A percentile compares a stretch with the other conserved stretches of the same genome.
Evolutionary conservation across 2,113 vertebrate genomes (phyloP).

Genomic region (Colistium nudipinnis): DNA sequence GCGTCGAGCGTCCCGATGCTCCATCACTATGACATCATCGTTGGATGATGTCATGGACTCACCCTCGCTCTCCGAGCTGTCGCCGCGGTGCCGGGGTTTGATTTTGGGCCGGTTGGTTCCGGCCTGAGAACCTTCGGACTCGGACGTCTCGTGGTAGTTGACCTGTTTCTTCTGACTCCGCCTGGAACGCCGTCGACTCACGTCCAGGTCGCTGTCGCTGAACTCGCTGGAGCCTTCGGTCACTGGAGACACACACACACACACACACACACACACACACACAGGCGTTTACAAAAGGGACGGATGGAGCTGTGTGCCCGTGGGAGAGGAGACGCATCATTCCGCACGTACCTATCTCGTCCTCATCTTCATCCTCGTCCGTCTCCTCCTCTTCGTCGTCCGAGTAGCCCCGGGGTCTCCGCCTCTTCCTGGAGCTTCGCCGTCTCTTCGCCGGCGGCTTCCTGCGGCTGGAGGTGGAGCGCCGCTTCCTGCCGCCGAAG

Average conservation of each 20-base stretch:
- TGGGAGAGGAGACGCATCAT: too few relatives aligned
- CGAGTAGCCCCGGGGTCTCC: slow-evolving; percentile 88
- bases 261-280: too few relatives aligned
- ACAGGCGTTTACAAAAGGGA: too few relatives aligned
- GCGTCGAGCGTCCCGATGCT: too few relatives aligned
- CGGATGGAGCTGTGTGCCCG: too few relatives aligned
- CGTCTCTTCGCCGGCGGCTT: slow-evolving; percentile 13
- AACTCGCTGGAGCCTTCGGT: slow-evolving; percentile 91
- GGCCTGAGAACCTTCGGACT: slow-evolving; percentile 91
- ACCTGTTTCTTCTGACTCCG: slow-evolving; percentile 92
- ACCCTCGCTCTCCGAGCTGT: slow-evolving; percentile 95
- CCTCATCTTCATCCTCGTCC: slow-evolving; percentile 79
- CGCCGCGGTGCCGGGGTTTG: slow-evolving; percentile 82
- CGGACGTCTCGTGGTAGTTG: slow-evolving; percentile 95
- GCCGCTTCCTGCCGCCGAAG: slow-evolving; percentile 76
- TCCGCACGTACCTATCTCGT: slow-evolving; percentile 78
- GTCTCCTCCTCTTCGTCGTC: slow-evolving; percentile 92
- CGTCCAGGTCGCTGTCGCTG: slow-evolving; percentile 93
- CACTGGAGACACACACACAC: slow-evolving; percentile 72
- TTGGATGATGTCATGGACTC: slow-evolving; percentile 56
- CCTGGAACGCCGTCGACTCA: slow-evolving; percentile 90
- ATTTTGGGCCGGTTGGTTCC: slow-evolving; percentile 82
- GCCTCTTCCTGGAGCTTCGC: slow-evolving; percentile 82
- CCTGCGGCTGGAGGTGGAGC: slow-evolving; percentile 45
- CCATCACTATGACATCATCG: too few relatives aligned